Percentiles rank a stretch among this genome's conserved stretches.
Conservation (phyloP, 2,888 invertebrate species). For the Ethmia dodecea region DNA sequence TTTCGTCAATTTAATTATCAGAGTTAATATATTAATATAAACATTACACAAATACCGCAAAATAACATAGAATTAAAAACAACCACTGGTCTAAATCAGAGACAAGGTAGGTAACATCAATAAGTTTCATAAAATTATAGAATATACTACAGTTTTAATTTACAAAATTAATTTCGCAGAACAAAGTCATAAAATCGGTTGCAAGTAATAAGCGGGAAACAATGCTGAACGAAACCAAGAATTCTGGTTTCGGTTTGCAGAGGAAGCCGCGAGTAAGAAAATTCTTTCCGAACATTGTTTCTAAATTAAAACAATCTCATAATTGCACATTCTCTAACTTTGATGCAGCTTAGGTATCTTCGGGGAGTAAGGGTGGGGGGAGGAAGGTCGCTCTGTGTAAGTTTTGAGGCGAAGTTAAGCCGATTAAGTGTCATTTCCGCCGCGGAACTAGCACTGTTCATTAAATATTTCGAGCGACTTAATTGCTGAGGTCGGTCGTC, state of each 20-base stretch:
- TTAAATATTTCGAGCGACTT: conserved; percentile 74
- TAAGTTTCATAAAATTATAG: no score
- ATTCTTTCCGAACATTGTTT: conserved; percentile 75
- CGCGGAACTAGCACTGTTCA: conserved; percentile 72
- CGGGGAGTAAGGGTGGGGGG: conserved; percentile 24
- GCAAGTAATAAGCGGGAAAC: conserved; percentile 62
- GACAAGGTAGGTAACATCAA: no score
- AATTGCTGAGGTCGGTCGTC: conserved; percentile 63
- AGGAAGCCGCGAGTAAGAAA: conserved; percentile 60
- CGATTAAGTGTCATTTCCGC: conserved; percentile 75
- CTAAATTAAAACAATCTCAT: conserved; percentile 77
- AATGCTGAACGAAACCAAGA: conserved; percentile 69
- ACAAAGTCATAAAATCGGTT: conserved; percentile 8
- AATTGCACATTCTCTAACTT: conserved; percentile 75
- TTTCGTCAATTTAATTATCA: no score
- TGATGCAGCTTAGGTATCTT: conserved; percentile 65
- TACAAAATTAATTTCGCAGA: no score
- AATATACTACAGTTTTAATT: no score
- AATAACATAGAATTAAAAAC: no score
- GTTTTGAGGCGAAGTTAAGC: conserved; percentile 72
- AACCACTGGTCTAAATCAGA: no score
- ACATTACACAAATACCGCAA: no score
- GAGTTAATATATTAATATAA: no score
- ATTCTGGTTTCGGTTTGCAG: conserved; percentile 67
- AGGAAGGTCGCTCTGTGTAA: conserved; percentile 40